These are phyloP conservation scores for Microctenopoma stevenorrisi DNA, from an alignment of 2,797 vertebrate species.

Conservation along the genomic window DNA sequence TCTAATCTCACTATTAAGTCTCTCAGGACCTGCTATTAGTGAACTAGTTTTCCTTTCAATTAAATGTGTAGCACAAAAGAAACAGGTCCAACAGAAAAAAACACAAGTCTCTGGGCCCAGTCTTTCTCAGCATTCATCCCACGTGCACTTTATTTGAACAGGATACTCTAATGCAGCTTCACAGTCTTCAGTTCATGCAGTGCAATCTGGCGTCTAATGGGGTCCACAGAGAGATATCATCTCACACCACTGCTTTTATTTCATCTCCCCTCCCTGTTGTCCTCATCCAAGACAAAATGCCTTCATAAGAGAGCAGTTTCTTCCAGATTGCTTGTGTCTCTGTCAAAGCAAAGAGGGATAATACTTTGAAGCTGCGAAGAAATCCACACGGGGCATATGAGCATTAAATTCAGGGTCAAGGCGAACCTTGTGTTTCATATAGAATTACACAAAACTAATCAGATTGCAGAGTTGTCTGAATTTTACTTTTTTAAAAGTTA, in stretches of 20 bases:
- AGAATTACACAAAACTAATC: neutral
- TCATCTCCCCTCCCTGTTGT: constrained; percentile 21
- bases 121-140: neutral
- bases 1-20: constrained; percentile 1
- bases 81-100: neutral
- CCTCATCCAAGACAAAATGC: constrained; percentile 28
- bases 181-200: neutral
- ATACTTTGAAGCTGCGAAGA: constrained; percentile 3
- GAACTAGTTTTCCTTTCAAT: constrained; percentile 3
- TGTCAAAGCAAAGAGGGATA: neutral
- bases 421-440: neutral
- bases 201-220: constrained; percentile 26
- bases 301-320: constrained; percentile 2
- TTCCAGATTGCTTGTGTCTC: constrained; percentile 19
- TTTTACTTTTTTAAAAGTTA: neutral
- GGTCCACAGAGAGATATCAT: constrained; percentile 41
- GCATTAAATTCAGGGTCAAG: neutral
- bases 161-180: constrained; percentile 4
- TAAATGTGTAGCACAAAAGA: neutral
- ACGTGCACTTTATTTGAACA: constrained; percentile 21
- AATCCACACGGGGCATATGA: constrained; percentile 5
- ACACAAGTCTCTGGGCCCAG: neutral
- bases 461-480: neutral
- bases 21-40: neutral
- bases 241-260: constrained; percentile 31